phyloP scores from a whole-genome alignment of 1,140 invertebrate genomes.

The Hetaerina americana region DNA sequence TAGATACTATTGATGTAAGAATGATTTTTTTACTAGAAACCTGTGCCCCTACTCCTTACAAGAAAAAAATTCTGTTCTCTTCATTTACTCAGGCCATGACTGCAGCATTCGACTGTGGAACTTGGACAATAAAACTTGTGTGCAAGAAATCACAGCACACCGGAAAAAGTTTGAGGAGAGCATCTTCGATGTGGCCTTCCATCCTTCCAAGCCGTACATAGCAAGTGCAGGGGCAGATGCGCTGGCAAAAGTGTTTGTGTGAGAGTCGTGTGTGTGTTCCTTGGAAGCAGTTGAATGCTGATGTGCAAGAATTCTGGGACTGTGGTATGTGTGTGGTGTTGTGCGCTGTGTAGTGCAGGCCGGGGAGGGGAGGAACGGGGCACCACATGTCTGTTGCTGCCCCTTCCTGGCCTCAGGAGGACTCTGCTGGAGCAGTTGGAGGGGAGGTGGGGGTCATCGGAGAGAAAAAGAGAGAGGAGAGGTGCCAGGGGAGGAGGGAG shows the following conservation, averaged over 20 bases:
- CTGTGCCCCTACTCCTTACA: too few relatives aligned
- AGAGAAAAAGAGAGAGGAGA: too few relatives aligned
- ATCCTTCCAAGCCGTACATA: constrained; percentile 95
- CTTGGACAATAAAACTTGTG: constrained; percentile 95
- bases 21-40: too few relatives aligned
- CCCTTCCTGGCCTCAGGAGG: too few relatives aligned
- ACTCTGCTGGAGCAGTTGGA: too few relatives aligned
- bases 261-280: constrained; percentile 26
- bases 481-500: neutral
- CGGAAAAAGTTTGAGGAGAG: constrained; percentile 99
- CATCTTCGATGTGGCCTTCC: constrained; percentile 98
- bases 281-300: neutral
- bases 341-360: neutral
- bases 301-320: neutral
- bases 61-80: too few relatives aligned
- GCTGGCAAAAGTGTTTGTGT: constrained; percentile 93
- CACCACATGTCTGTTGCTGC: too few relatives aligned
- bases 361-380: too few relatives aligned
- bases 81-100: constrained; percentile 66
- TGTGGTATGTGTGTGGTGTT: neutral
- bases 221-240: constrained; percentile 97
- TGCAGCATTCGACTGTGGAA: constrained; percentile 99
- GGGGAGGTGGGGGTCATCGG: too few relatives aligned
- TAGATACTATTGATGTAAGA: too few relatives aligned
- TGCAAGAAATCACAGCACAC: constrained; percentile 98